Evolutionary conservation across 1,140 invertebrate genomes (phyloP), one percentile per base, ranked within the genome.

Genomic region (Orchestia grillus): DNA sequence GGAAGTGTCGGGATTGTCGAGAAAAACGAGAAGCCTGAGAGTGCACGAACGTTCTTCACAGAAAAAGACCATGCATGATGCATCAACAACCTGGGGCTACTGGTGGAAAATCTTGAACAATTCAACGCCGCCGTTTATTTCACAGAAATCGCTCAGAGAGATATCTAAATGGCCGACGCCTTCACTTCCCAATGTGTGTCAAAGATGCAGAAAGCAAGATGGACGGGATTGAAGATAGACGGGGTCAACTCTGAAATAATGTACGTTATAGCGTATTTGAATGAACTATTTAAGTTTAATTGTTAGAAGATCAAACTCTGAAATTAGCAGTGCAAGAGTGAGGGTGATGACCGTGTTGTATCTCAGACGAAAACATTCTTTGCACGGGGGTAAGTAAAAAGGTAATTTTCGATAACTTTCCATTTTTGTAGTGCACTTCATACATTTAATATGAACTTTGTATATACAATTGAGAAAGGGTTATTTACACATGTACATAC

Each of bases 341-440:
- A 23, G 3, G n/a, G n/a, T n/a, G n/a, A n/a, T n/a, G n/a, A n/a
- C n/a, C 36, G 15, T 36, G 62, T 77, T 77, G 62, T 36, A 28
- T 36, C 3, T 36, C 36, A 23, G 62, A 36, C 11, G 36, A 77
- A 36, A 77, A 28, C 28, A 77, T 77, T 77, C 11, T 77, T 8
- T 36, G 62, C 62, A 19, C 1, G 62, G 36, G 62, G 11, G 11
- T 19, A 77, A 23, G 11, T 77, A 36, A 77, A 77, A 77, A 77
- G 11, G 11, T 23, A 15, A 77, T 77, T 77, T 36, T 77, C 11
- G 11, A 77, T 77, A 77, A 8, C 62, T 77, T 77, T 77, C 62
- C 62, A 77, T 77, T 77, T 77, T 77, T 77, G 62, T 77, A 77
- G 62, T 77, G 62, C 62, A 36, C 62, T 77, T 77, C 62, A 77